Evolutionary conservation across 2,888 invertebrate genomes (phyloP), one percentile per base, ranked within the genome.

Genomic region (Clusia tigrina): DNA sequence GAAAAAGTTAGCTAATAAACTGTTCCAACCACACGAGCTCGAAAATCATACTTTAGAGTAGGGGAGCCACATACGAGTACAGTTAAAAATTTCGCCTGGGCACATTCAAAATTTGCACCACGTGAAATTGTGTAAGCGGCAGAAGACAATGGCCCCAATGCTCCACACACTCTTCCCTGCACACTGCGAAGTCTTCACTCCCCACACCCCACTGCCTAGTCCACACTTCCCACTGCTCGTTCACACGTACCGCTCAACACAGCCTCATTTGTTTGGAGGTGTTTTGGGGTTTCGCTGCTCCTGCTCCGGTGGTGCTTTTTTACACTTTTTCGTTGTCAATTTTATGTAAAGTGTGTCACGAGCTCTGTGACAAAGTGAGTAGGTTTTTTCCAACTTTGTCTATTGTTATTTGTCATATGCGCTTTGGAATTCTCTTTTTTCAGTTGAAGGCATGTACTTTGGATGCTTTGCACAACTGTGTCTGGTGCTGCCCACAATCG

Each of bases 351-450:
- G 74, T 76, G 70, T 77, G 76, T 76, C 76, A 76, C 76, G 72
- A 69, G 66, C 61, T 68, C 73, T 77, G 62, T 57, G 59, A 65
- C 62, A 59, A 64, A 60, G 54, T 58, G 57, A 38, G 38, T 20
- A 22, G 2, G 15, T 22, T 12, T 32, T 5, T 32, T n/a, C n/a
- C n/a, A 17, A 32, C 51, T 32, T 46, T 37, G 32, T 53, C 54
- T 71, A 61, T 65, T 68, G 71, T 76, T 78, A 71, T 76, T 74
- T 78, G 76, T 72, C 74, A 72, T 70, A 73, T 74, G 74, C 76
- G 69, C 67, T 66, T 61, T 70, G 69, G 63, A 58, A 62, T 9
- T 20, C 46, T n/a, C 25, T 18, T 24, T 22, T 55, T 48, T 15
- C 18, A 32, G n/a, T 54, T 55, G 46, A 2, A 25, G 20, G n/a